phyloP scores from a whole-genome alignment of 1,140 invertebrate species.

The Drosophila seguyi region DNA sequence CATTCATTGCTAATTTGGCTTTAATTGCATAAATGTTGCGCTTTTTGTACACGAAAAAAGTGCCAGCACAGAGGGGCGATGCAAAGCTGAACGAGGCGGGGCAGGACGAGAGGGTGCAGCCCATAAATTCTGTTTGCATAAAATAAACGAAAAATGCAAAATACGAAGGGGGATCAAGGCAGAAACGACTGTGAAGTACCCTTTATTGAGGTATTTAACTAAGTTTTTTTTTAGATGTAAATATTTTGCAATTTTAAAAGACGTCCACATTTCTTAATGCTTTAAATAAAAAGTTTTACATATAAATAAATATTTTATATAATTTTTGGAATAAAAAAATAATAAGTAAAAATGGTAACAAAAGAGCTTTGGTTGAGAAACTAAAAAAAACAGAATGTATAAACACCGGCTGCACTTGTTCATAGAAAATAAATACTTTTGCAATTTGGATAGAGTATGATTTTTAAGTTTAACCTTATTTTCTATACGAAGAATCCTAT shows the following conservation, averaged over 20 bases:
- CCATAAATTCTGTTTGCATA: conserved; percentile 70
- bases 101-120: conserved; percentile 24
- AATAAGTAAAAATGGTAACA: not conserved
- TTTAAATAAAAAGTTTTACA: too few relatives aligned
- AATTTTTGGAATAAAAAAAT: too few relatives aligned
- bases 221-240: not conserved
- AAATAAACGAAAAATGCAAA: conserved; percentile 50
- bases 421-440: not conserved
- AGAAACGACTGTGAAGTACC: not conserved
- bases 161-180: not conserved
- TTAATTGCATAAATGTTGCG: conserved; percentile 83
- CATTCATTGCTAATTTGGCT: conserved; percentile 83
- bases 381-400: not conserved
- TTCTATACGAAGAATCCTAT: not conserved
- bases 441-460: not conserved
- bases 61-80: conserved; percentile 13
- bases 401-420: not conserved
- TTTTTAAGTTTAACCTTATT: too few relatives aligned
- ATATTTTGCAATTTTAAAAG: not conserved
- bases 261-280: too few relatives aligned
- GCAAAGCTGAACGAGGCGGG: not conserved
- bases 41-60: conserved; percentile 75
- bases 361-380: not conserved
- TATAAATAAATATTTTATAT: too few relatives aligned
- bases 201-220: not conserved